Evolutionary conservation across 1,140 invertebrate genomes (phyloP).

Genomic region (Drosophila repleta): DNA sequence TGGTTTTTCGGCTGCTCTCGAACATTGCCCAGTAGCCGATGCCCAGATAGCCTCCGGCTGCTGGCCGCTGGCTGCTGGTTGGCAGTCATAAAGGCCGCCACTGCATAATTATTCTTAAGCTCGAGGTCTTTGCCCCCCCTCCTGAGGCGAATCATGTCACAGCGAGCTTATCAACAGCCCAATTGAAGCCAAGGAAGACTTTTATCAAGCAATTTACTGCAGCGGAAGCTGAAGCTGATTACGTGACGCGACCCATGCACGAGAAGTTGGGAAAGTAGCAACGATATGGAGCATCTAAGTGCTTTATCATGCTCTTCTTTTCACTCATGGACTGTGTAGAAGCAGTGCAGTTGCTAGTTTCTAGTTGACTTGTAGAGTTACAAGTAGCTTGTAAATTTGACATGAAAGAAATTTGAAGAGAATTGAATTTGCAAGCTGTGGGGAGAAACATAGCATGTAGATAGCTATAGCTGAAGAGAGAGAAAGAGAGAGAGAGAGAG

Average conservation of each 20-base stretch:
- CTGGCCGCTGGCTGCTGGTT: not conserved
- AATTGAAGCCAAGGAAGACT: slow-evolving; percentile 22
- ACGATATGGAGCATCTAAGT: no score
- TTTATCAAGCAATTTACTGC: slow-evolving; percentile 38
- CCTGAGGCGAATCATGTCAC: slow-evolving; percentile 40
- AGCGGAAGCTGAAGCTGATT: slow-evolving; percentile 5
- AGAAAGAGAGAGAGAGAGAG: no score
- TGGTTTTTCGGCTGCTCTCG: slow-evolving; percentile 40
- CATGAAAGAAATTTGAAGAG: no score
- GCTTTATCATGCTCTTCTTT: no score
- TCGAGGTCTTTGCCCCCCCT: slow-evolving; percentile 67
- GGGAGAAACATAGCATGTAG: no score
- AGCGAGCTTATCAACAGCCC: slow-evolving; percentile 45
- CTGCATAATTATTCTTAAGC: slow-evolving; percentile 29
- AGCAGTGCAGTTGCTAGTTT: no score
- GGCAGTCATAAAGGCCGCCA: slow-evolving; percentile 31
- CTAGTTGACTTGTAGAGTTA: no score
- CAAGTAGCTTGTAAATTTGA: no score
- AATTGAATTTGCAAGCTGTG: no score
- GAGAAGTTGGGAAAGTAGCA: not conserved
- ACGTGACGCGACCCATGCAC: slow-evolving; percentile 11
- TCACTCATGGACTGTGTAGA: no score
- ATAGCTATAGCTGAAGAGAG: no score
- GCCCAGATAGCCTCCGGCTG: slow-evolving; percentile 14
- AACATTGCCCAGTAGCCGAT: slow-evolving; percentile 36